phyloP scores from a whole-genome alignment of 2,888 invertebrate species.

The Phaonia tiefii region DNA sequence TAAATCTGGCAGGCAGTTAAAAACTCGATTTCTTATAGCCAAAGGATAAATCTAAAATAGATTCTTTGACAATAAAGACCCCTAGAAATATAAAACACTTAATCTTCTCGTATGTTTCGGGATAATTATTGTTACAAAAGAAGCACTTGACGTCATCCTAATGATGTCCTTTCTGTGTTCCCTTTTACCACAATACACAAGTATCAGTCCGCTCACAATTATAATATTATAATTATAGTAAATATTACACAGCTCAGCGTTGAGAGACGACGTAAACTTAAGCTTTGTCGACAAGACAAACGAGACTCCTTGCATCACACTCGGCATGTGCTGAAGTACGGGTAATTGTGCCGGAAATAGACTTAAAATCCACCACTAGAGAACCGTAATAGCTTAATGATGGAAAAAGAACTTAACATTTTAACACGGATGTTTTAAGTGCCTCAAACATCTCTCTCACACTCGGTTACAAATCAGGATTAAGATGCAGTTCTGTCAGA shows the following conservation, averaged over 20 bases:
- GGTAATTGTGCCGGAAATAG: constrained; percentile 67
- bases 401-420: constrained; percentile 48
- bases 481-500: neutral
- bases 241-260: constrained; percentile 42
- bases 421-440: constrained; percentile 67
- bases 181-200: constrained; percentile 14
- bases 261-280: constrained; percentile 28
- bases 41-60: too few species aligned
- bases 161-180: neutral
- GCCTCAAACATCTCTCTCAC: constrained; percentile 44
- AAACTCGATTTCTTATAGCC: too few species aligned
- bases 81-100: too few species aligned
- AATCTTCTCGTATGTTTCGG: too few species aligned
- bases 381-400: constrained; percentile 63
- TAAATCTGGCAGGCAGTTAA: too few species aligned
- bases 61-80: too few species aligned
- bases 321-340: neutral
- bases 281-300: constrained; percentile 57
- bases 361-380: constrained; percentile 66
- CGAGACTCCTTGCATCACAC: neutral
- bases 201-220: neutral
- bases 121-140: too few species aligned
- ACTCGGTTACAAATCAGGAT: neutral
- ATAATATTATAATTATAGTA: constrained; percentile 63
- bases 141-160: neutral